phyloP scores from a whole-genome alignment of 2,113 vertebrate species.

The Rallus limicola region DNA sequence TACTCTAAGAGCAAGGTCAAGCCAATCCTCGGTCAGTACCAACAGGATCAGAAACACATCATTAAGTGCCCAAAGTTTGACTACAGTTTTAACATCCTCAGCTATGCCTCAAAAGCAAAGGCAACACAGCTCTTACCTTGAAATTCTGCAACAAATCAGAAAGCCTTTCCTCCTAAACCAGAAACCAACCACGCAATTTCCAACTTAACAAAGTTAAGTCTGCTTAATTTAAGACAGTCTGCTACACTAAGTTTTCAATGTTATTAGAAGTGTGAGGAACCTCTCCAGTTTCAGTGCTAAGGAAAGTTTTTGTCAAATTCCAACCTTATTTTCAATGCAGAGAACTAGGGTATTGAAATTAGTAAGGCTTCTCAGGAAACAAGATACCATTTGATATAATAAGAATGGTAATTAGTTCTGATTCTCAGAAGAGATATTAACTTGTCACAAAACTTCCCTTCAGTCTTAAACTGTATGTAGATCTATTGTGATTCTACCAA shows the following conservation, averaged over 20 bases:
- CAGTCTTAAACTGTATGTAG: background rate
- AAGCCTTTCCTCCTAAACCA: background rate
- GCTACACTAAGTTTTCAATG: background rate
- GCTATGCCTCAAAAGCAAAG: background rate
- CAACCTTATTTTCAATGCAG: background rate
- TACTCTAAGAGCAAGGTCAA: background rate
- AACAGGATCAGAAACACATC: background rate
- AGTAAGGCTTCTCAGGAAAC: background rate
- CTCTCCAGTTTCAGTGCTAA: background rate
- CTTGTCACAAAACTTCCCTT: background rate
- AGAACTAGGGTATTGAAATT: background rate
- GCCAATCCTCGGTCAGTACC: background rate
- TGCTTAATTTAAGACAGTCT: background rate
- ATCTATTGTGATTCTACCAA: background rate
- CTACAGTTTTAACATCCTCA: background rate
- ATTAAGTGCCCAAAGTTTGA: background rate
- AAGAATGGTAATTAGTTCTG: background rate
- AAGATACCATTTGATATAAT: background rate
- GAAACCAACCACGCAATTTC: background rate
- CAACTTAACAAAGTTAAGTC: background rate
- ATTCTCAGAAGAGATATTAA: background rate
- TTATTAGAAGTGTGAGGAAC: background rate
- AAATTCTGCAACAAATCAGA: background rate
- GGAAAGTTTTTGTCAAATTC: background rate
- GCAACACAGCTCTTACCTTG: rapidly evolving